Percentiles rank a stretch among this genome's conserved stretches.
phyloP scores from a whole-genome alignment of 2,113 vertebrate species.

The Pelvicachromis taeniatus region DNA sequence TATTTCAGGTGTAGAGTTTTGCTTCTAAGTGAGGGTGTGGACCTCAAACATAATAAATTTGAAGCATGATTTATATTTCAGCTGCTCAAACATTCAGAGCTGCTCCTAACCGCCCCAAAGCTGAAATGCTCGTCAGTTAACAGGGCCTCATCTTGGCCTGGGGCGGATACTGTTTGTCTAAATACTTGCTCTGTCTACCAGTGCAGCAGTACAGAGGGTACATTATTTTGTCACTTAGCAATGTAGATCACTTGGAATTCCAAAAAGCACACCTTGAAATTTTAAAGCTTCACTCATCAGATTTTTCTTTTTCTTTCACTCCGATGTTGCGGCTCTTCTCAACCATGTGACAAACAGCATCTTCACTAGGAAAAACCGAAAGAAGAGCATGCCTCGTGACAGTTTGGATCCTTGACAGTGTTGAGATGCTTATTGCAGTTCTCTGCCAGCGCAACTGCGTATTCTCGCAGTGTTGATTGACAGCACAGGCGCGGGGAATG shows the following conservation, averaged over 20 bases:
- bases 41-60: neutral
- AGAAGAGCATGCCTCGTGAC: neutral
- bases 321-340: neutral
- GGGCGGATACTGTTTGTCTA: neutral
- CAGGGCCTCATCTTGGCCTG: neutral
- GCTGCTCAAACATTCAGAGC: neutral
- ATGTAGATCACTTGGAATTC: neutral
- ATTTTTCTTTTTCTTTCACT: neutral
- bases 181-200: neutral
- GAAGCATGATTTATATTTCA: neutral
- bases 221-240: neutral
- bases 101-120: neutral
- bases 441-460: neutral
- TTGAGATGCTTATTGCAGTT: neutral
- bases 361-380: neutral
- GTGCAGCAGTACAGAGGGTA: neutral
- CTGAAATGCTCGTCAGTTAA: neutral
- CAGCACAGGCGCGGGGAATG: conserved; percentile 5
- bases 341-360: neutral
- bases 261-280: neutral
- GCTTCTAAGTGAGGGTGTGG: neutral
- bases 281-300: neutral
- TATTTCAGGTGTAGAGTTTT: neutral
- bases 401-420: neutral
- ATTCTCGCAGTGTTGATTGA: neutral